phyloP scores from a whole-genome alignment of 2,113 vertebrate genomes.

The Prinia subflava region DNA sequence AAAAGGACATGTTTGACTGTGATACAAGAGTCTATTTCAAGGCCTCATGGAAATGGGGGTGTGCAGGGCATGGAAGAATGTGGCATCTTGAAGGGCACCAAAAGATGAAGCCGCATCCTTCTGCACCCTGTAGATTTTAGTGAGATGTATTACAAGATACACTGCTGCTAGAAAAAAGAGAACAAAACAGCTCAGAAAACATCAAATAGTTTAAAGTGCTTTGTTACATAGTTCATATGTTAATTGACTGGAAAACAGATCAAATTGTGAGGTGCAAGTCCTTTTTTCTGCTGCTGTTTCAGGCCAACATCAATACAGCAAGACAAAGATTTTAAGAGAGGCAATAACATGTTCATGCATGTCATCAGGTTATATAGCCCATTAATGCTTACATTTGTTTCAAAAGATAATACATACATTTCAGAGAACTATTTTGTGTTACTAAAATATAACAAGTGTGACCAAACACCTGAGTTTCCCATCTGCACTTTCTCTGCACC shows the following conservation, averaged over 20 bases:
- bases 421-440: background rate
- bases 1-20: background rate
- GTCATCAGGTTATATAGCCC: constrained; percentile 39
- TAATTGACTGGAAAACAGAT: constrained; percentile 5
- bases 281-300: background rate
- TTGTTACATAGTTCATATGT: background rate
- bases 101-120: background rate
- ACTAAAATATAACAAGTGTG: background rate
- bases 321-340: background rate
- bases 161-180: background rate
- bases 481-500: background rate
- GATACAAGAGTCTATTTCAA: background rate
- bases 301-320: background rate
- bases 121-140: background rate
- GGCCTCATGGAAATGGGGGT: background rate
- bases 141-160: background rate
- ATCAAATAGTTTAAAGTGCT: background rate
- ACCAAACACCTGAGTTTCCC: background rate
- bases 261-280: background rate
- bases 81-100: background rate
- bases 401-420: constrained; percentile 1
- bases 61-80: background rate
- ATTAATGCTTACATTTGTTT: constrained; percentile 30
- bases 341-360: constrained; percentile 5
- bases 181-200: background rate